phyloP scores from a whole-genome alignment of 2,113 vertebrate genomes.

The Bos javanicus region DNA sequence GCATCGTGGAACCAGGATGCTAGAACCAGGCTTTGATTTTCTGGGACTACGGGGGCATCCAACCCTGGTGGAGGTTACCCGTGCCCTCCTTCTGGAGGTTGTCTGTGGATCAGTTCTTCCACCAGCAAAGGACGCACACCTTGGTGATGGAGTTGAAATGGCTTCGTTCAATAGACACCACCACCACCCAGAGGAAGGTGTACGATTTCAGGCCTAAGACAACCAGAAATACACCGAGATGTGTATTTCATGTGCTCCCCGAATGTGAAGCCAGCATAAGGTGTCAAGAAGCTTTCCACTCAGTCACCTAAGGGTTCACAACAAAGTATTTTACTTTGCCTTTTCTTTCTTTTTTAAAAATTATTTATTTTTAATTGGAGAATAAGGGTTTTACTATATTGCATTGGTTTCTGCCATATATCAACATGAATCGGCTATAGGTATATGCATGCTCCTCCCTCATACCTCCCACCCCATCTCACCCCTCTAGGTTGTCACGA shows the following conservation, averaged over 20 bases:
- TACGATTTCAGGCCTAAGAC: neutral
- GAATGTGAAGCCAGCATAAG: neutral
- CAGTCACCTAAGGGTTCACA: neutral
- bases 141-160: neutral
- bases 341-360: neutral
- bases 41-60: neutral
- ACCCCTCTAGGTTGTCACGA: neutral
- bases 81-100: neutral
- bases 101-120: neutral
- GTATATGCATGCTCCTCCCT: neutral
- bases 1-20: neutral
- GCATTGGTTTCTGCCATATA: neutral
- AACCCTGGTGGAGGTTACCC: neutral
- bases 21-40: constrained; percentile 32
- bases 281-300: neutral
- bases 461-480: neutral
- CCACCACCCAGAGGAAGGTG: neutral
- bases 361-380: neutral
- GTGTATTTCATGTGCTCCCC: neutral
- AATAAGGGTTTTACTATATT: neutral
- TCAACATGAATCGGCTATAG: accelerated
- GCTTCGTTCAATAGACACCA: neutral
- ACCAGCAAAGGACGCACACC: neutral
- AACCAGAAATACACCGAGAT: neutral
- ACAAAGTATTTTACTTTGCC: neutral